phyloP scores from a whole-genome alignment of 2,888 invertebrate species.

The Lacanobia wlatinum region DNA sequence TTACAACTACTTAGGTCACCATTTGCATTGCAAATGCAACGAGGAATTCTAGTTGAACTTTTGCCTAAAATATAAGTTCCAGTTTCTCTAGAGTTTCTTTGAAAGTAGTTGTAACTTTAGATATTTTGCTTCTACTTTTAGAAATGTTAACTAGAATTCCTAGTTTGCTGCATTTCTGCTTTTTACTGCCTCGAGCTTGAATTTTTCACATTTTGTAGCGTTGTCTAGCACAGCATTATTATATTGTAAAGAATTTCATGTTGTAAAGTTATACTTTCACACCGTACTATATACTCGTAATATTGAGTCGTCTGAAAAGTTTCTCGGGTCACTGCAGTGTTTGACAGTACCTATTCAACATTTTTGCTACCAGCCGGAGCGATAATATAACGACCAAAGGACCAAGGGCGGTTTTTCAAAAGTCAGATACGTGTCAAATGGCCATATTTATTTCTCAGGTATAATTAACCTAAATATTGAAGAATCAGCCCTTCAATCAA shows the following conservation, averaged over 20 bases:
- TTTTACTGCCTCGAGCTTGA: conserved; percentile 18
- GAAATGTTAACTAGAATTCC: conserved; percentile 26
- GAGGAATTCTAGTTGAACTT: neutral
- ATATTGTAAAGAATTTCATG: neutral
- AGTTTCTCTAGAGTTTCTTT: conserved; percentile 13
- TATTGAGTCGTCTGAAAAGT: neutral
- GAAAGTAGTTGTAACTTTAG: conserved; percentile 12
- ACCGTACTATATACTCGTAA: neutral
- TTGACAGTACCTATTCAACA: neutral
- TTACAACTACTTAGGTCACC: neutral
- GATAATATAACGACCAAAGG: too few species aligned
- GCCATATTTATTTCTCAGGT: too few species aligned
- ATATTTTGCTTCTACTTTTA: neutral
- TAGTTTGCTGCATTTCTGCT: conserved; percentile 1
- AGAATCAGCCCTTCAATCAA: too few species aligned
- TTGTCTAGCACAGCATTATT: neutral
- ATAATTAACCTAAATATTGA: too few species aligned
- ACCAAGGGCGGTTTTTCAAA: too few species aligned
- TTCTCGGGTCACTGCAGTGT: neutral
- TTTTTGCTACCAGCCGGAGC: neutral
- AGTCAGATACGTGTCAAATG: too few species aligned
- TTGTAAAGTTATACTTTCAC: neutral
- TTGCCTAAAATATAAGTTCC: conserved; percentile 23
- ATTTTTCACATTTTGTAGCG: conserved; percentile 13
- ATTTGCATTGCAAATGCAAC: conserved; percentile 10